Percentiles rank a stretch among this genome's conserved stretches.
Evolutionary conservation across 1,140 invertebrate species (phyloP).

Genomic region (Alviniconcha marisindica): DNA sequence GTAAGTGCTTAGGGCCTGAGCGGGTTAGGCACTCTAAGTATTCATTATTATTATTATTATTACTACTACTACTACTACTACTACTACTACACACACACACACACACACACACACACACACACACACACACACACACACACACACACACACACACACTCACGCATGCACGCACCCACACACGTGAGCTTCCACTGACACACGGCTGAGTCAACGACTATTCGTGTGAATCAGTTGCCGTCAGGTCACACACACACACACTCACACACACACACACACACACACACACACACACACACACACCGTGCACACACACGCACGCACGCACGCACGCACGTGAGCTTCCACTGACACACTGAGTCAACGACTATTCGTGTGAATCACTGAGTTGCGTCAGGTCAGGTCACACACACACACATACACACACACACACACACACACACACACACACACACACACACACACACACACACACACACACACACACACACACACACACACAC

Average conservation of each 20-base stretch:
- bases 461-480: not conserved
- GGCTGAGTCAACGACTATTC: too few species aligned
- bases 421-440: not conserved
- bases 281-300: not conserved
- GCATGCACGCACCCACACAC: too few species aligned
- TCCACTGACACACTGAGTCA: conserved; percentile 10
- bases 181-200: not conserved
- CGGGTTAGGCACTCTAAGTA: too few species aligned
- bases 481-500: not conserved
- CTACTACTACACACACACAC: too few species aligned
- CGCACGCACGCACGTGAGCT: not conserved
- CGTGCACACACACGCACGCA: too few species aligned
- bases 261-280: not conserved
- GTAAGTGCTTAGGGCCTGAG: too few species aligned
- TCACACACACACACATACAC: conserved; percentile 8
- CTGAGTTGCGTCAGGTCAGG: not conserved
- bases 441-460: not conserved
- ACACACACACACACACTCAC: too few species aligned
- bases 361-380: too few species aligned
- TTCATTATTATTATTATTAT: too few species aligned
- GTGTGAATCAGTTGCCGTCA: not conserved
- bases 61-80: too few species aligned
- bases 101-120: too few species aligned
- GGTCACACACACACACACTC: not conserved
- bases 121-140: too few species aligned